These are phyloP conservation scores for Cygnus buccinator DNA, from an alignment of 2,113 vertebrate genomes.

Conservation along the genomic window DNA sequence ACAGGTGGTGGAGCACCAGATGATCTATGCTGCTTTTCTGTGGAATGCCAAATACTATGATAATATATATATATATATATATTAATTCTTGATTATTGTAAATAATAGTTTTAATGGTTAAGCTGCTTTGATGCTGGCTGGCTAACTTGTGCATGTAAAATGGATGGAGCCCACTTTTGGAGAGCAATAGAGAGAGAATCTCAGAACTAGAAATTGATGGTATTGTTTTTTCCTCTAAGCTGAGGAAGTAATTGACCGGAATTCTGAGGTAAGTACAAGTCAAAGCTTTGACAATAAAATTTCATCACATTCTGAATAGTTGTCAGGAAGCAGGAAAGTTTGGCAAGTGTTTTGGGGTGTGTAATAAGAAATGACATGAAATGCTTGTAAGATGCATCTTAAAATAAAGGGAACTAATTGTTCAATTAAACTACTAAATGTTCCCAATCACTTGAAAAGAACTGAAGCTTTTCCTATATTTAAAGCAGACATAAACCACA, in stretches of 20 bases:
- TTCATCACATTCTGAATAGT: background rate
- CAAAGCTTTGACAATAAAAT: background rate
- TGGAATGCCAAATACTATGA: background rate
- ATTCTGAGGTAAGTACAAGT: background rate
- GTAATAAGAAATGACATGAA: background rate
- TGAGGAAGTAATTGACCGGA: background rate
- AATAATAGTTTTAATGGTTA: background rate
- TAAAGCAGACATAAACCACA: background rate
- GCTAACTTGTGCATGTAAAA: background rate
- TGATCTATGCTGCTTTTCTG: background rate
- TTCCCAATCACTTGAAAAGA: background rate
- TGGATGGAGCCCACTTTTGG: rapidly evolving
- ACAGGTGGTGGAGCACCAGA: background rate
- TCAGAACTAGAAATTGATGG: background rate
- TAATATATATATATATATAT: no score
- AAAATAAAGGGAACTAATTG: background rate
- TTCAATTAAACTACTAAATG: background rate
- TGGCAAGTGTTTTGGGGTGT: background rate
- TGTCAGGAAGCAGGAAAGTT: background rate
- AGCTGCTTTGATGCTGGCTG: background rate
- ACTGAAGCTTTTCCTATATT: background rate
- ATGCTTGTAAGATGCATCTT: rapidly evolving
- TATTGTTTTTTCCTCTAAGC: background rate
- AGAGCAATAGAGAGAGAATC: background rate
- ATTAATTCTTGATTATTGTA: background rate